These are phyloP conservation scores for Platalea minor DNA, from an alignment of 2,797 vertebrate genomes.

Conservation along the genomic window DNA sequence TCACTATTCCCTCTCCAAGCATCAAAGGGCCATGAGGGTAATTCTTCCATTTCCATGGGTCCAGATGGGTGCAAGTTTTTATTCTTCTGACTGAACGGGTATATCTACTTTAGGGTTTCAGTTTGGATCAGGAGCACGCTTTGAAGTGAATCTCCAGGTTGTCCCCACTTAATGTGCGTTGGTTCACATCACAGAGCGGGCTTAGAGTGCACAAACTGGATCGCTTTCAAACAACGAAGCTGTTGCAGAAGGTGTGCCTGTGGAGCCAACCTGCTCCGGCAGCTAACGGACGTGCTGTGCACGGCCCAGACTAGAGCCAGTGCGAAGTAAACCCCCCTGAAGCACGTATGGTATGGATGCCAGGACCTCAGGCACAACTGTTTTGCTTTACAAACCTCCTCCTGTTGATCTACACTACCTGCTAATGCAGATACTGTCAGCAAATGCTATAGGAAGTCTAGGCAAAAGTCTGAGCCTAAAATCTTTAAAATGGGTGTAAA, in stretches of 20 bases:
- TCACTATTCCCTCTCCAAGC: neutral
- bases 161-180: neutral
- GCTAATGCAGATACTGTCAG: neutral
- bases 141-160: neutral
- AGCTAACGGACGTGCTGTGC: neutral
- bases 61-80: neutral
- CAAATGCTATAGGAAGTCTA: neutral
- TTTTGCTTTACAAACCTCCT: neutral
- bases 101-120: neutral
- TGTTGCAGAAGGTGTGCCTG: neutral
- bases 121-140: neutral
- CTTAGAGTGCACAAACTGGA: neutral
- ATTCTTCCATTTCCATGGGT: neutral
- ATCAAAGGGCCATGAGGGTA: neutral
- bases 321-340: neutral
- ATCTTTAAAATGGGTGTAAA: neutral
- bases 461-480: neutral
- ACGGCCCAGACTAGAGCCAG: neutral
- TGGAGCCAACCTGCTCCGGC: neutral
- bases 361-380: neutral
- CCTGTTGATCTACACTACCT: neutral
- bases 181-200: neutral
- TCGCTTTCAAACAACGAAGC: neutral
- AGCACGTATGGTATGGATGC: neutral
- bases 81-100: neutral